These are phyloP conservation scores for Punctoribates punctum DNA, from an alignment of 2,888 invertebrate genomes.

Conservation along the genomic window DNA sequence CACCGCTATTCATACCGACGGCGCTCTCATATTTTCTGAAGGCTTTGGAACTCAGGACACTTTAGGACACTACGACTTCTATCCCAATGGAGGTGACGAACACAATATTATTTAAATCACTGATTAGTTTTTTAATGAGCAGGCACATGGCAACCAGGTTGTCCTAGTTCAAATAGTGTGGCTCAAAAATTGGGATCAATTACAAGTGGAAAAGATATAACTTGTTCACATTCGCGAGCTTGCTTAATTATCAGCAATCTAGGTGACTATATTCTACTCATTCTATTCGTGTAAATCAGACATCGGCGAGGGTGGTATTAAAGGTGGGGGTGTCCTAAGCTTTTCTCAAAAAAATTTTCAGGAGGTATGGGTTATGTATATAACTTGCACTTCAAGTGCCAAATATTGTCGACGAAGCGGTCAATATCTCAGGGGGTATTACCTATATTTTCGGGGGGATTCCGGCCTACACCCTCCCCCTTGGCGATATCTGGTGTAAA, in stretches of 20 bases:
- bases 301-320: not conserved
- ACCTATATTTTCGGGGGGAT: too few relatives aligned
- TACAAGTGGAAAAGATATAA: not conserved
- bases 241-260: not conserved
- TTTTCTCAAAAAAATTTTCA: too few relatives aligned
- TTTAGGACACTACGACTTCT: conserved; percentile 5
- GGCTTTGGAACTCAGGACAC: conserved; percentile 10
- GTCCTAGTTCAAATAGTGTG: not conserved
- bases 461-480: too few relatives aligned
- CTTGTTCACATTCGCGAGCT: not conserved
- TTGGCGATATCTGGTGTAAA: too few relatives aligned
- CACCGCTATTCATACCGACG: not conserved
- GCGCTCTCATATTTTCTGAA: not conserved
- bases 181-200: not conserved
- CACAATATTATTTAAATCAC: not conserved
- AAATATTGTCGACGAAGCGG: too few relatives aligned
- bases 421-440: too few relatives aligned
- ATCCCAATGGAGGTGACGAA: conserved; percentile 21
- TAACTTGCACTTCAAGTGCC: too few relatives aligned
- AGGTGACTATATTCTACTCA: not conserved
- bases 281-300: not conserved
- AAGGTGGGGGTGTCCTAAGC: too few relatives aligned
- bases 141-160: conserved; percentile 7
- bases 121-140: not conserved
- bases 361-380: too few relatives aligned